Percentiles rank a stretch among this genome's conserved stretches.
These are phyloP conservation scores for Drosophila lini DNA, from an alignment of 1,140 invertebrate species.

Conservation along the genomic window DNA sequence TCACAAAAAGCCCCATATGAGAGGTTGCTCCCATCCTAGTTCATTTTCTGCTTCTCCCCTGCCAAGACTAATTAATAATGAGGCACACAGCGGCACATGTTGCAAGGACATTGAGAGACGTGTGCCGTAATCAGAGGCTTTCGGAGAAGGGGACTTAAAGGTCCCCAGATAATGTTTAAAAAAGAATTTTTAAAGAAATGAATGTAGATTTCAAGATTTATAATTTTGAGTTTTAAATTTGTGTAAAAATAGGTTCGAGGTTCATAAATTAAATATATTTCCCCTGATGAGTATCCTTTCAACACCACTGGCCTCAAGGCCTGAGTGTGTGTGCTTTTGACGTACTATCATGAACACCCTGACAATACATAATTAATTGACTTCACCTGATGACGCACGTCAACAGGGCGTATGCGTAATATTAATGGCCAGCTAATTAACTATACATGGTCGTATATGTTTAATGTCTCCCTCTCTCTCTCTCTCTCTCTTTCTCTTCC, in stretches of 20 bases:
- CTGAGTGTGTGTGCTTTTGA: constrained; percentile 33
- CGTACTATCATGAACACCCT: constrained; percentile 43
- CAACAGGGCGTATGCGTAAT: constrained; percentile 70
- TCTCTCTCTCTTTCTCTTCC: constrained; percentile 1
- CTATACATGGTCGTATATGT: constrained; percentile 29
- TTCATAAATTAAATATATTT: neutral
- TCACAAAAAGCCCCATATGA: constrained; percentile 17
- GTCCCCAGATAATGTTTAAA: neutral
- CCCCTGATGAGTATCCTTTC: neutral
- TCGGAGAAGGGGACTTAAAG: neutral
- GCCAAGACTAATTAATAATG: constrained; percentile 69
- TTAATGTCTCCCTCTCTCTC: neutral
- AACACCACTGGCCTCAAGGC: neutral
- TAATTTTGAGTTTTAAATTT: neutral
- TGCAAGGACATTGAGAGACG: constrained; percentile 53
- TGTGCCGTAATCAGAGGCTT: constrained; percentile 19
- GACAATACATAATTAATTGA: constrained; percentile 74
- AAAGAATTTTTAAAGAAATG: neutral
- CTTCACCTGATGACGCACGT: constrained; percentile 62
- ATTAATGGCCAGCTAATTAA: constrained; percentile 79
- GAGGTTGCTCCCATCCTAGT: constrained; percentile 26
- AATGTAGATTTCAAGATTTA: no score
- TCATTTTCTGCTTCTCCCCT: constrained; percentile 19
- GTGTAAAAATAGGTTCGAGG: neutral
- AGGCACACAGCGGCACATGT: constrained; percentile 56